Evolutionary conservation across 1,140 invertebrate species (phyloP), one percentile per base, ranked within the genome.

Genomic region (Drosophila watanabei): DNA sequence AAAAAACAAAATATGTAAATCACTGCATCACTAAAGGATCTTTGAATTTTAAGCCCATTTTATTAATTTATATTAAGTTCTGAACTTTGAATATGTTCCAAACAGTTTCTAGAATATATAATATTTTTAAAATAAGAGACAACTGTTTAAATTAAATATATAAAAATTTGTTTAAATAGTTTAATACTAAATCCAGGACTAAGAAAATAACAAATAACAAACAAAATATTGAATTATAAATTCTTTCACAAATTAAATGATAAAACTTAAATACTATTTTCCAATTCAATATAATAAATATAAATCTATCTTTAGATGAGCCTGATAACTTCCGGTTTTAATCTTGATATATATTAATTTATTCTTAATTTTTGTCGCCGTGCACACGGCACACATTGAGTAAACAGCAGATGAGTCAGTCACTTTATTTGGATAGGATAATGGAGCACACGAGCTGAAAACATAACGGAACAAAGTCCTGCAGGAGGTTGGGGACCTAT

Each of bases 351-450:
- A 24, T 6, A 10, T 39, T 24, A 16, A 41, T 46, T 7, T 13
- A 20, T 1, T 43, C 14, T 16, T 20, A 18, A 18, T 37, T 57
- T 57, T 58, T 58, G 20, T 28, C 4, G 13, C 63, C 43, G 35
- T 56, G 37, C 35, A 73, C 37, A 46, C 9, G 61, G 46, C 48
- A 58, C 24, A 66, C 56, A 60, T 20, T 61, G 24, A 45, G 45
- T 24, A 73, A 60, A 37, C 46, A 24, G 46, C 16, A 58, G 57
- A 62, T 46, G 76, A 79, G 75, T 72, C 63, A 78, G 68, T 57
- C 71, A 54, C 45, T 79, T 79, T 79, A 79, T 79, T 79, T 71
- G 58, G 76, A 79, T 56, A 79, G 76, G 76, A 79, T 79, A 79
- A 79, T 79, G 76, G 76, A 79, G 52, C 43, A 77, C 75, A 78